phyloP scores from a whole-genome alignment of 2,113 vertebrate species.

The Sylvilagus bachmani region DNA sequence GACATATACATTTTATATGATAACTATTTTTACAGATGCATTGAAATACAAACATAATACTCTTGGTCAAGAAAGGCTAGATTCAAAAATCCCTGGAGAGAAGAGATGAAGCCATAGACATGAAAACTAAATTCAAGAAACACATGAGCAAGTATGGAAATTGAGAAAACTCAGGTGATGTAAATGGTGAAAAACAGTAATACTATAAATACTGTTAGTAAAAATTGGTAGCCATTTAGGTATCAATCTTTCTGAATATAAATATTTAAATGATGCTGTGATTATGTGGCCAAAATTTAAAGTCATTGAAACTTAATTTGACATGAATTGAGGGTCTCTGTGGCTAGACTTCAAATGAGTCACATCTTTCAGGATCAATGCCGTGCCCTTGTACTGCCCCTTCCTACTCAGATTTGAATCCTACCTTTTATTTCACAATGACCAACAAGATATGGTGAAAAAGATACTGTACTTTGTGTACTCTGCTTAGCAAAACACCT shows the following conservation, averaged over 20 bases:
- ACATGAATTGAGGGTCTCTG: neutral
- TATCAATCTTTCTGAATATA: neutral
- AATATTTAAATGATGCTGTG: neutral
- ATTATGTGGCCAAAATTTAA: neutral
- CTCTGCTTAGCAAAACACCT: neutral
- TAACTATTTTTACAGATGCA: neutral
- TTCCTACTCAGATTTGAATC: neutral
- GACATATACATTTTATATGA: neutral
- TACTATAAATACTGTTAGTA: neutral
- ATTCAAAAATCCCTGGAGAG: neutral
- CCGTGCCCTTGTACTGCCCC: neutral
- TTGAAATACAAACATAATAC: neutral
- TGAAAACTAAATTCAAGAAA: neutral
- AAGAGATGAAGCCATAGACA: neutral
- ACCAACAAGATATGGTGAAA: neutral
- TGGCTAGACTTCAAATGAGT: neutral
- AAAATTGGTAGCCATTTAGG: neutral
- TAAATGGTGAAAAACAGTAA: neutral
- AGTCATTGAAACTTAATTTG: neutral
- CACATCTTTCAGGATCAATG: neutral
- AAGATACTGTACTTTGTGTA: neutral
- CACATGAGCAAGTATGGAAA: neutral
- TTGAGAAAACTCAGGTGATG: neutral
- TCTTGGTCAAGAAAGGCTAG: neutral
- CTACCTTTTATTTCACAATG: neutral